Evolutionary conservation across 2,888 invertebrate genomes (phyloP).

Genomic region (Malthinus seriepunctatus): DNA sequence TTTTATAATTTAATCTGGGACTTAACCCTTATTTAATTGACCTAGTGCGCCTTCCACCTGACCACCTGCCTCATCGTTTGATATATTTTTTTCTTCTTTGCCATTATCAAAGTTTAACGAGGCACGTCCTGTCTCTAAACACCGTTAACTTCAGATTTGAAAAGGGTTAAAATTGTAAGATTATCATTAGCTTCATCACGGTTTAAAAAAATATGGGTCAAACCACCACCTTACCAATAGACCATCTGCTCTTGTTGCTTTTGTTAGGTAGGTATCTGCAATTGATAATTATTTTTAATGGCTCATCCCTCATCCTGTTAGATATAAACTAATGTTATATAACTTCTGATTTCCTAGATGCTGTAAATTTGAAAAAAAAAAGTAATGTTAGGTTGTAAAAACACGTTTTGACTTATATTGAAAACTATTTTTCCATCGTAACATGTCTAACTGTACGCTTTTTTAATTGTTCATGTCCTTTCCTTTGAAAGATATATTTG

Average conservation of each 20-base stretch:
- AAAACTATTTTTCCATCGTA: no score
- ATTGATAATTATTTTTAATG: constrained; percentile 18
- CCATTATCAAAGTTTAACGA: constrained; percentile 7
- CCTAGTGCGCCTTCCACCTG: constrained; percentile 19
- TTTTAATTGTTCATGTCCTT: no score
- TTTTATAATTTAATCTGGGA: background rate
- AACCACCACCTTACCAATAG: constrained; percentile 6
- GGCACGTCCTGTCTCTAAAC: constrained; percentile 7
- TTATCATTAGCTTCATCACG: constrained; percentile 14
- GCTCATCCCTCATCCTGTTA: background rate
- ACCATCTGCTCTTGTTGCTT: constrained; percentile 15
- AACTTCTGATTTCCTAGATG: no score
- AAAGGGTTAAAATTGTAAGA: constrained; percentile 21
- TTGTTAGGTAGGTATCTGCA: background rate
- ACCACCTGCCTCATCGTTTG: background rate
- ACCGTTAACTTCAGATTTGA: constrained; percentile 8
- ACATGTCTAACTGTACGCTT: no score
- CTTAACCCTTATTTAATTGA: constrained; percentile 11
- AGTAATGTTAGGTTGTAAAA: no score
- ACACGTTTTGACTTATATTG: no score
- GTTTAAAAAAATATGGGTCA: constrained; percentile 21
- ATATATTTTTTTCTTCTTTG: background rate
- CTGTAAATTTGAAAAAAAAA: no score
- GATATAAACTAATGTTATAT: no score
- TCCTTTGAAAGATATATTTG: no score